These are phyloP conservation scores for Leptinotarsa tumamoca DNA, from an alignment of 2,888 invertebrate genomes.

Conservation along the genomic window DNA sequence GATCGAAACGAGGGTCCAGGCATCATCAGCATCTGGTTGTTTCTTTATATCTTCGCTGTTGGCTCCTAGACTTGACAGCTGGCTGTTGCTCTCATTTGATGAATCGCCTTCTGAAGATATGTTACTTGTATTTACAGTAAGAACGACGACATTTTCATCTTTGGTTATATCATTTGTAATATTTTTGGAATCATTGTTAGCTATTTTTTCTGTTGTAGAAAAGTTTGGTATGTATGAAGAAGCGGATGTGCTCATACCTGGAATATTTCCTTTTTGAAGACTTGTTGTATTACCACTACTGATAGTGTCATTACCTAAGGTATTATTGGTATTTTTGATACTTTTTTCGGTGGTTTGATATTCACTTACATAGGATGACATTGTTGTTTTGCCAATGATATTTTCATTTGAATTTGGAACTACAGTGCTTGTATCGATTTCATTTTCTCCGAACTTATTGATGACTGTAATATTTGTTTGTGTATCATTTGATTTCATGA, in stretches of 20 bases:
- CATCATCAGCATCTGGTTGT: conserved; percentile 40
- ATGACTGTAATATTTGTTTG: not conserved
- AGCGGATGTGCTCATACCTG: not conserved
- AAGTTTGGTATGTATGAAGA: too few relatives aligned
- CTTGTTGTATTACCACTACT: too few relatives aligned
- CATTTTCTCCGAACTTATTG: not conserved
- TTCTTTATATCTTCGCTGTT: conserved; percentile 11
- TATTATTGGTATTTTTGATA: not conserved
- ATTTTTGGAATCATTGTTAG: not conserved
- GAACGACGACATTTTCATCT: not conserved
- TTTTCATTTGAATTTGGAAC: not conserved
- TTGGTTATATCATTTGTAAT: not conserved
- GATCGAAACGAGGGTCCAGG: conserved; percentile 73
- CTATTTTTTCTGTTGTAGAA: not conserved
- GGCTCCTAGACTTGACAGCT: conserved; percentile 7
- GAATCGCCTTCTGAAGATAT: not conserved
- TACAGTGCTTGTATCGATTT: not conserved
- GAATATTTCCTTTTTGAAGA: not conserved
- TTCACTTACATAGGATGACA: not conserved
- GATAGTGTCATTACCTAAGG: too few relatives aligned
- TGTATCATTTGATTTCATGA: not conserved
- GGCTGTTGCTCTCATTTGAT: not conserved
- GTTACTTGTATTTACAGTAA: not conserved
- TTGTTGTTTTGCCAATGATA: not conserved
- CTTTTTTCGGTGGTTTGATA: not conserved